A percentile compares a stretch with the other conserved stretches of the same genome.
These are phyloP conservation scores for Epinotia brunnichana DNA, from an alignment of 2,888 invertebrate genomes.

Conservation along the genomic window DNA sequence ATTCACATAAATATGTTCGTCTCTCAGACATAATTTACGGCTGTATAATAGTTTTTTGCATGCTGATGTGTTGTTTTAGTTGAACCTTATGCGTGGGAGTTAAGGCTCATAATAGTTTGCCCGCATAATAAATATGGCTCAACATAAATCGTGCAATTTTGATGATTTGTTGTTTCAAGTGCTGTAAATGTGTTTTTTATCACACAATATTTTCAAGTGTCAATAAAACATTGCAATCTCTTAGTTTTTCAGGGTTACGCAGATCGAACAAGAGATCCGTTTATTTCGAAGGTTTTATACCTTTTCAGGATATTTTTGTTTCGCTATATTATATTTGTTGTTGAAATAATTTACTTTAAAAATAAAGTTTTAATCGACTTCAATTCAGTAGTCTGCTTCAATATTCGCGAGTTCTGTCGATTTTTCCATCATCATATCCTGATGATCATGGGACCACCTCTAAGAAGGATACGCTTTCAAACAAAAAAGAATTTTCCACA, in stretches of 20 bases:
- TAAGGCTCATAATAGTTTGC: neutral
- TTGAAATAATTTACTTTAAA: too few species aligned
- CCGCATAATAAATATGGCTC: neutral
- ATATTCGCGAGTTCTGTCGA: too few species aligned
- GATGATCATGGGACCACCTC: too few species aligned
- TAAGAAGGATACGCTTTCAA: too few species aligned
- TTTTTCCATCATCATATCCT: too few species aligned
- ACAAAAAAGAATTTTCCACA: too few species aligned
- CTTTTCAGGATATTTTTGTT: too few species aligned
- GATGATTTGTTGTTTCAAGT: constrained; percentile 13
- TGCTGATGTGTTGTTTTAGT: neutral
- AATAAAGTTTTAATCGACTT: too few species aligned
- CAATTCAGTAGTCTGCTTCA: too few species aligned
- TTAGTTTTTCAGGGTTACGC: constrained; percentile 1
- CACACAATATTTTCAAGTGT: constrained; percentile 15
- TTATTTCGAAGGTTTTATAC: neutral
- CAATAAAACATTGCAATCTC: constrained; percentile 24
- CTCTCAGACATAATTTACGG: constrained; percentile 11
- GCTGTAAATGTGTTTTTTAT: constrained; percentile 25
- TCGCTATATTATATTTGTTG: too few species aligned
- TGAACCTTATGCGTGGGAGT: neutral
- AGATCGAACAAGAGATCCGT: neutral
- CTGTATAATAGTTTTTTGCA: constrained; percentile 1
- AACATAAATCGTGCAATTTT: constrained; percentile 4
- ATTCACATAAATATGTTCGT: neutral